phyloP scores from a whole-genome alignment of 2,113 vertebrate genomes.

The Paralichthys olivaceus region DNA sequence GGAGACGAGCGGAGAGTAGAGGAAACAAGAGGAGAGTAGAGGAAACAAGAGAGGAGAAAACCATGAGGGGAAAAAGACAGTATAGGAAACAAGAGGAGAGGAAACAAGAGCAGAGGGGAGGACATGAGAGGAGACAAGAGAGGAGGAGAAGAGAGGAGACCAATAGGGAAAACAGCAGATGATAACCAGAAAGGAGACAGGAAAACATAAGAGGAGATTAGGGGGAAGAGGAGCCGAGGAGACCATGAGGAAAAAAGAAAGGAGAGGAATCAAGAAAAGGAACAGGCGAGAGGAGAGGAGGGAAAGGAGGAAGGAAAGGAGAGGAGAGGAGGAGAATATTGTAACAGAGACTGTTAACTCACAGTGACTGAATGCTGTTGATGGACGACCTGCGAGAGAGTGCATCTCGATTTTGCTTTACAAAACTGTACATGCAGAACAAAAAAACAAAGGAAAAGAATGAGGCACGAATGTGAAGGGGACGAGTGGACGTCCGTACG shows the following conservation, averaged over 20 bases:
- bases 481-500: conserved; percentile 54
- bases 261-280: not conserved
- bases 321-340: conserved; percentile 60
- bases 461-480: conserved; percentile 82
- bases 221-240: not conserved
- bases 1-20: no score
- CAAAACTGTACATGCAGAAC: conserved; percentile 99
- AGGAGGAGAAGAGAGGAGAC: no score
- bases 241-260: not conserved
- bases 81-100: not conserved
- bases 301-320: not conserved
- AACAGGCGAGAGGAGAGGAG: not conserved
- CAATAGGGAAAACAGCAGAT: no score
- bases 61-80: no score
- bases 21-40: no score
- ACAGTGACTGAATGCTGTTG: conserved; percentile 98
- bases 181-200: no score
- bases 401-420: conserved; percentile 98
- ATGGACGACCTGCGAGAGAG: conserved; percentile 98
- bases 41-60: no score
- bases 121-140: not conserved
- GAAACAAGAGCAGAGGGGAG: not conserved
- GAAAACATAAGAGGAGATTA: no score
- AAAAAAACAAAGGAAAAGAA: conserved; percentile 76
- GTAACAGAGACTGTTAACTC: conserved; percentile 84